These are phyloP conservation scores for Odontothrips loti DNA, from an alignment of 2,888 invertebrate genomes.

Conservation along the genomic window DNA sequence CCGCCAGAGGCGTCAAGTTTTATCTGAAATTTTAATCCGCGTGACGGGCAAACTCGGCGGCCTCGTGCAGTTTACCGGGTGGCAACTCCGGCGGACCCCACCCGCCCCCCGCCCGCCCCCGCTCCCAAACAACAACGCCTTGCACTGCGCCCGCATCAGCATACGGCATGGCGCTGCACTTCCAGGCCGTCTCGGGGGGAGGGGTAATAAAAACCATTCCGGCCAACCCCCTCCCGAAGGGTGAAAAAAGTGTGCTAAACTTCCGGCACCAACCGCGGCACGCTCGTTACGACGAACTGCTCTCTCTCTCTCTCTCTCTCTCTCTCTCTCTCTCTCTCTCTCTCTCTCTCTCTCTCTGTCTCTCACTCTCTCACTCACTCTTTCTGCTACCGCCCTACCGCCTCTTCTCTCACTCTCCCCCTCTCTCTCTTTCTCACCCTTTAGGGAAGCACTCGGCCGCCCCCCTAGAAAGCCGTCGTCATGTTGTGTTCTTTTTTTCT, in stretches of 20 bases:
- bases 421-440: background rate
- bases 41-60: too few relatives aligned
- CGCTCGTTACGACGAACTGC: background rate
- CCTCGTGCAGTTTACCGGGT: too few relatives aligned
- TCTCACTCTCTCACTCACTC: background rate
- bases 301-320: background rate
- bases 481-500: background rate
- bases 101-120: background rate
- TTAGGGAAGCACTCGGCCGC: too few relatives aligned
- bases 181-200: background rate
- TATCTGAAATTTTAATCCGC: too few relatives aligned
- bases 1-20: too few relatives aligned
- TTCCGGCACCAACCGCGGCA: background rate
- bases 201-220: background rate
- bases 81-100: too few relatives aligned
- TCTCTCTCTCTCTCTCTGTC: background rate
- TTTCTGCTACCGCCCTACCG: background rate
- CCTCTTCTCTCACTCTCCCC: background rate
- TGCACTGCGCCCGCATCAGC: background rate
- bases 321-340: constrained; percentile 11
- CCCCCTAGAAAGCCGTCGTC: too few relatives aligned
- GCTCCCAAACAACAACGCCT: background rate
- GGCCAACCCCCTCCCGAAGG: background rate
- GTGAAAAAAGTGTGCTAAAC: constrained; percentile 1
- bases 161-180: background rate